Conservation (phyloP, 2,113 vertebrate genomes). For the Ibidorhyncha struthersii region DNA sequence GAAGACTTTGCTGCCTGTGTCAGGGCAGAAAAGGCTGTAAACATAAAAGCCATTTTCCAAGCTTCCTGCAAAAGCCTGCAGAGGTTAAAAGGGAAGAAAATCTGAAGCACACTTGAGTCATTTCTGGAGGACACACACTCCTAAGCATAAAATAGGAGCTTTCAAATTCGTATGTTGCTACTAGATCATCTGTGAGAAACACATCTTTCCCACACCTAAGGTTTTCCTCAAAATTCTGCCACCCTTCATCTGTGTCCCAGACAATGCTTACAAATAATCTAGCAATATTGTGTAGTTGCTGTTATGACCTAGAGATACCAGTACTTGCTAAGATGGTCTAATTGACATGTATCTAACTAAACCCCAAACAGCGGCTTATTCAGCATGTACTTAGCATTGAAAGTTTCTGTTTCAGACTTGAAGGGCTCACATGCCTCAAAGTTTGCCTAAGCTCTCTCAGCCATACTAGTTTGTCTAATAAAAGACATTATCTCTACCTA, state of each 20-base stretch:
- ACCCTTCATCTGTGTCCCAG: background rate
- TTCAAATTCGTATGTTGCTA: background rate
- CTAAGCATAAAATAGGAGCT: background rate
- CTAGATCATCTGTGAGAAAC: background rate
- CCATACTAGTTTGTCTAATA: background rate
- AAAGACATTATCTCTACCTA: background rate
- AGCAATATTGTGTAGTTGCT: background rate
- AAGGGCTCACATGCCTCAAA: background rate
- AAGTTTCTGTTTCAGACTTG: background rate
- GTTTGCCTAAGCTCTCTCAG: background rate
- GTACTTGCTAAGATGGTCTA: background rate
- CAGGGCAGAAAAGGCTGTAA: background rate
- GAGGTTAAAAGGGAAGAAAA: background rate
- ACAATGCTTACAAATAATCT: background rate
- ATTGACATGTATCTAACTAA: background rate
- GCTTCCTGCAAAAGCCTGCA: background rate
- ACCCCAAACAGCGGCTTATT: background rate
- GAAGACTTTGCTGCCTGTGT: background rate
- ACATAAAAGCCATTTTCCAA: background rate
- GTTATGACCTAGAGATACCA: background rate
- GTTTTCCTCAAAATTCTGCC: background rate
- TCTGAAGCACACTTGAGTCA: background rate
- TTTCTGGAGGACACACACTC: background rate
- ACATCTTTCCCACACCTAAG: background rate
- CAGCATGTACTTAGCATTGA: background rate